Evolutionary conservation across 2,888 invertebrate species (phyloP).

Genomic region (Drosophila falleni): DNA sequence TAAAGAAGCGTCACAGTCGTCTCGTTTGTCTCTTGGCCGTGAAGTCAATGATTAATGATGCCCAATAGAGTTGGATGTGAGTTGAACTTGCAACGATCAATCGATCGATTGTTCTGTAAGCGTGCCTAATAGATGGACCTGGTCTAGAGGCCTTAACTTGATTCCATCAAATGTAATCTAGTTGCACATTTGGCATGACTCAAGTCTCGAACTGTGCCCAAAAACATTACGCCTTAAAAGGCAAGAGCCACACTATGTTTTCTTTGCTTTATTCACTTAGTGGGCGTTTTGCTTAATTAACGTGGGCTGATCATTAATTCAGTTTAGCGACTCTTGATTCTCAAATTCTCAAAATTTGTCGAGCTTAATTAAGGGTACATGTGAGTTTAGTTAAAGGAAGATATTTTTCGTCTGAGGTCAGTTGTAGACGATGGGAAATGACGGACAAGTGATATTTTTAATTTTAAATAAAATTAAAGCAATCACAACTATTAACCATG

Average conservation of each 20-base stretch:
- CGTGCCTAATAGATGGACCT: conserved; percentile 34
- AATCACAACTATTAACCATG: conserved; percentile 32
- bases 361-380: conserved; percentile 64
- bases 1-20: conserved; percentile 45
- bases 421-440: conserved; percentile 27
- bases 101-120: conserved; percentile 35
- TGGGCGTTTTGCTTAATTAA: conserved; percentile 64
- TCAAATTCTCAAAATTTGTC: conserved; percentile 36
- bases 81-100: conserved; percentile 34
- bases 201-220: conserved; percentile 54
- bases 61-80: conserved; percentile 36
- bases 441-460: conserved; percentile 22
- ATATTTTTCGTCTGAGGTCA: conserved; percentile 55
- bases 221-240: conserved; percentile 59
- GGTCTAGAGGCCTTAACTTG: conserved; percentile 26
- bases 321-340: conserved; percentile 26
- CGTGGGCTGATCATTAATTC: conserved; percentile 67
- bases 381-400: conserved; percentile 41
- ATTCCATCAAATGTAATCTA: conserved; percentile 29
- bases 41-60: conserved; percentile 68
- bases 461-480: conserved; percentile 14
- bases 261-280: conserved; percentile 34
- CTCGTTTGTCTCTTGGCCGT: conserved; percentile 55
- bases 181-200: conserved; percentile 48
- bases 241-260: conserved; percentile 46